Evolutionary conservation across 2,797 vertebrate species (phyloP).

Genomic region (Eulemur coronatus): DNA sequence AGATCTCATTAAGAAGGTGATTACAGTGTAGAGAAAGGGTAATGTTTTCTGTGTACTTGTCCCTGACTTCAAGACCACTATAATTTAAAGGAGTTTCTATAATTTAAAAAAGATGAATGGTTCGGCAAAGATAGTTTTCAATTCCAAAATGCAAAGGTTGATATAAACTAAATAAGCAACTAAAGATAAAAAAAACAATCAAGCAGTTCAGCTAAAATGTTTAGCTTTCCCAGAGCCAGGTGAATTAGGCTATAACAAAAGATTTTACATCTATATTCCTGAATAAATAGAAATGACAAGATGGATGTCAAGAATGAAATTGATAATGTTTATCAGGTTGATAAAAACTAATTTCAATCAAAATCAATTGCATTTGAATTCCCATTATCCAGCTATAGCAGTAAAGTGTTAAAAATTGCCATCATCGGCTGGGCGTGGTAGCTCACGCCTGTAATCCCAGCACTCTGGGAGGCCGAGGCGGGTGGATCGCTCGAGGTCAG

Average conservation of each 20-base stretch:
- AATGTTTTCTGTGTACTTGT: neutral
- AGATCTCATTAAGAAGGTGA: neutral
- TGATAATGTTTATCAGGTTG: neutral
- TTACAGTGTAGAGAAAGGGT: neutral
- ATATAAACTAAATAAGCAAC: neutral
- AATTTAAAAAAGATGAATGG: neutral
- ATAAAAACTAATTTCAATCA: slow-evolving; percentile 3
- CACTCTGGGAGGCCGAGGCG: too few relatives aligned
- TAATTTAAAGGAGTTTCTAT: neutral
- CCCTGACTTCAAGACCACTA: neutral
- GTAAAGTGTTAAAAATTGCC: neutral
- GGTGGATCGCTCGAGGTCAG: too few relatives aligned
- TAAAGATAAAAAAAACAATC: neutral
- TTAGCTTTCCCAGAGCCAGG: neutral
- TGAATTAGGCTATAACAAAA: neutral
- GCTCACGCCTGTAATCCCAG: too few relatives aligned
- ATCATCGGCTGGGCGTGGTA: neutral
- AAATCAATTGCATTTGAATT: neutral
- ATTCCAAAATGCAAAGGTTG: neutral
- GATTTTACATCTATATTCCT: neutral
- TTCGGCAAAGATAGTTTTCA: neutral
- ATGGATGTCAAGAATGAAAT: neutral
- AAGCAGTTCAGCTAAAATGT: neutral
- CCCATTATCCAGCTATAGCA: neutral
- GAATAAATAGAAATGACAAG: neutral